A percentile compares a stretch with the other conserved stretches of the same genome.
Conservation (phyloP, 2,113 vertebrate species). For the Salvelinus namaycush region DNA sequence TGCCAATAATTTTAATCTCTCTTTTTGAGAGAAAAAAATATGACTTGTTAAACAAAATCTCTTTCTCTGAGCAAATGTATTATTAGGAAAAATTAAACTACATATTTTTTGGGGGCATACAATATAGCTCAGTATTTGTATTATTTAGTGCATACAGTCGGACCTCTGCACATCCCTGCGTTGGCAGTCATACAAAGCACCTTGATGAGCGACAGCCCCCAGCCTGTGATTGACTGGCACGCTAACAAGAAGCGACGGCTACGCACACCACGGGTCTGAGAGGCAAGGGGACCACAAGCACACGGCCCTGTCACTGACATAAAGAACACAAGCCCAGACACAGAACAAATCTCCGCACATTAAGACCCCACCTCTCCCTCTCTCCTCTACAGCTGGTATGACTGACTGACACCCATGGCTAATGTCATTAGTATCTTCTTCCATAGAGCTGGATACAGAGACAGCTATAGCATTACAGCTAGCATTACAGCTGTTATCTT, state of each 20-base stretch:
- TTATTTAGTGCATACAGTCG: no score
- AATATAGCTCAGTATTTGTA: no score
- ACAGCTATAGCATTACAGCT: slow-evolving; percentile 9
- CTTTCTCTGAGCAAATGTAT: no score
- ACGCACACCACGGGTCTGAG: slow-evolving; percentile 38
- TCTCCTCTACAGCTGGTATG: slow-evolving; percentile 29
- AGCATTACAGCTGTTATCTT: slow-evolving; percentile 1
- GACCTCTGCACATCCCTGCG: slow-evolving; percentile 62
- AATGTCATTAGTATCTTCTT: slow-evolving; percentile 56
- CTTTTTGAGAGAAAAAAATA: no score
- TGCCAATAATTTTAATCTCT: no score
- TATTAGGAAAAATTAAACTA: no score
- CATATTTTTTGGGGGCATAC: no score
- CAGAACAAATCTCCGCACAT: slow-evolving; percentile 54
- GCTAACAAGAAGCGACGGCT: slow-evolving; percentile 66
- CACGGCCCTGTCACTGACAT: slow-evolving; percentile 28
- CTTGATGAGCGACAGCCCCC: slow-evolving; percentile 69
- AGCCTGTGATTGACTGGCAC: slow-evolving; percentile 70
- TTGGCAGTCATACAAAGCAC: slow-evolving; percentile 69
- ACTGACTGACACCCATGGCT: slow-evolving; percentile 56
- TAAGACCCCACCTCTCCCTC: slow-evolving; percentile 46
- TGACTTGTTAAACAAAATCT: no score
- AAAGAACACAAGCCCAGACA: slow-evolving; percentile 47
- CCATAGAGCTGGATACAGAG: slow-evolving; percentile 24
- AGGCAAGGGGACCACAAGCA: slow-evolving; percentile 44